Evolutionary conservation across 2,888 invertebrate species (phyloP).

Genomic region (Strigamia transsilvanica): DNA sequence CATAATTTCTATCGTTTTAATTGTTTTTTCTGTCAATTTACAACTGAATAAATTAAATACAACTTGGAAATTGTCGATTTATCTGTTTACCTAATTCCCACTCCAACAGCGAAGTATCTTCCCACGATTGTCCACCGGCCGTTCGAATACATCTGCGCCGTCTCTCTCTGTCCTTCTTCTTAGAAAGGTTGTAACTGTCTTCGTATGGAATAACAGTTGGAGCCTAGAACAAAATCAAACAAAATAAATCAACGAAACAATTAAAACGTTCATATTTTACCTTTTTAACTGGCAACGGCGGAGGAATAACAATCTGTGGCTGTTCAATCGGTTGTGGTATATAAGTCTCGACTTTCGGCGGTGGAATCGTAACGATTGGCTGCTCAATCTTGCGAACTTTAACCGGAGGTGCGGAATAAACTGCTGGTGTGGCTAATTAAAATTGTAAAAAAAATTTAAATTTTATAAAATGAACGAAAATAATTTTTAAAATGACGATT

Average conservation of each 20-base stretch:
- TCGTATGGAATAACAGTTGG: conserved; percentile 14
- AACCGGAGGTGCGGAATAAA: conserved; percentile 58
- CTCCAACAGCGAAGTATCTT: conserved; percentile 89
- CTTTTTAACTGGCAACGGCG: conserved; percentile 55
- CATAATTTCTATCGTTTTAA: no score
- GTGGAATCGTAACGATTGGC: not conserved
- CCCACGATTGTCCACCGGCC: conserved; percentile 96
- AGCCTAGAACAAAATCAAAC: not conserved
- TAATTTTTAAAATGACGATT: no score
- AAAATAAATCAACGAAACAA: not conserved
- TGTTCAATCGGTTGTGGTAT: not conserved
- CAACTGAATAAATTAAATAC: no score
- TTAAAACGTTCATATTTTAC: conserved; percentile 56
- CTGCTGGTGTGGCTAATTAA: conserved; percentile 52
- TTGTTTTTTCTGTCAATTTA: no score
- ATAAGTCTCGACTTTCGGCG: conserved; percentile 52
- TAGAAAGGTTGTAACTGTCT: conserved; percentile 36
- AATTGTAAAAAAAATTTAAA: no score
- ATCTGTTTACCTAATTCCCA: conserved; percentile 87
- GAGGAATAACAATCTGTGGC: conserved; percentile 27
- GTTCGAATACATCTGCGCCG: conserved; percentile 82
- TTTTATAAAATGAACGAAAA: no score
- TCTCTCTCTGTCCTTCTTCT: conserved; percentile 66
- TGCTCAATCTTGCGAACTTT: conserved; percentile 53
- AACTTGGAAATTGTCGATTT: no score